Evolutionary conservation across 2,888 invertebrate species (phyloP).

Genomic region (Caenorhabditis plicata): DNA sequence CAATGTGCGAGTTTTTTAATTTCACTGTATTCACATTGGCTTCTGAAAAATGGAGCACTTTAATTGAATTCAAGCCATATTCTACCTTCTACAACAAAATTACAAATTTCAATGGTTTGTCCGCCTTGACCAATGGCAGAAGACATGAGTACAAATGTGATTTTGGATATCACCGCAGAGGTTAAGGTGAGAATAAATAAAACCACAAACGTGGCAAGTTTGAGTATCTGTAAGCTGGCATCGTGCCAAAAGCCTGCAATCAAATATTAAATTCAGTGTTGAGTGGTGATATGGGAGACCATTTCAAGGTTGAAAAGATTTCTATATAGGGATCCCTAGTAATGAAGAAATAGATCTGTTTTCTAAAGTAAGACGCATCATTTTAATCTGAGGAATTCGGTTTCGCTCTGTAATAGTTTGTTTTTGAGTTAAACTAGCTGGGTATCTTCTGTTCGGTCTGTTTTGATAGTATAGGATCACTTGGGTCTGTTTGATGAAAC

Average conservation of each 20-base stretch:
- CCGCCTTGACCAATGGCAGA: slow-evolving; percentile 63
- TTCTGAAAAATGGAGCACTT: slow-evolving; percentile 38
- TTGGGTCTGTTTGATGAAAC: too few species aligned
- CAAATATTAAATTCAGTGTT: neutral
- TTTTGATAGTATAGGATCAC: too few species aligned
- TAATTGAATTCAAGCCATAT: neutral
- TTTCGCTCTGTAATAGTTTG: too few species aligned
- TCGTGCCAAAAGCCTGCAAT: slow-evolving; percentile 62
- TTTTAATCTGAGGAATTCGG: too few species aligned
- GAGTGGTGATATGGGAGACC: too few species aligned
- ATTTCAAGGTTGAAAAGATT: too few species aligned
- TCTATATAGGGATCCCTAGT: too few species aligned
- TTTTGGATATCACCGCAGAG: slow-evolving; percentile 58
- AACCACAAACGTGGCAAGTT: slow-evolving; percentile 63
- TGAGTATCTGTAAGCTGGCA: slow-evolving; percentile 64
- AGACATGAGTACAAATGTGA: slow-evolving; percentile 64
- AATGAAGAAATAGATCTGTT: too few species aligned
- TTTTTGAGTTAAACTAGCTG: too few species aligned
- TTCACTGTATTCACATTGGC: slow-evolving; percentile 55
- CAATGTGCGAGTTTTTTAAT: slow-evolving; percentile 57
- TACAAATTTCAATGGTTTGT: slow-evolving; percentile 62
- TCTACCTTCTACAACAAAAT: slow-evolving; percentile 55
- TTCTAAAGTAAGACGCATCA: too few species aligned
- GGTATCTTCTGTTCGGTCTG: too few species aligned
- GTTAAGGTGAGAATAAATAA: slow-evolving; percentile 58